A percentile compares a stretch with the other conserved stretches of the same genome.
Evolutionary conservation across 2,113 vertebrate genomes (phyloP).

Genomic region (Cepphus grylle): DNA sequence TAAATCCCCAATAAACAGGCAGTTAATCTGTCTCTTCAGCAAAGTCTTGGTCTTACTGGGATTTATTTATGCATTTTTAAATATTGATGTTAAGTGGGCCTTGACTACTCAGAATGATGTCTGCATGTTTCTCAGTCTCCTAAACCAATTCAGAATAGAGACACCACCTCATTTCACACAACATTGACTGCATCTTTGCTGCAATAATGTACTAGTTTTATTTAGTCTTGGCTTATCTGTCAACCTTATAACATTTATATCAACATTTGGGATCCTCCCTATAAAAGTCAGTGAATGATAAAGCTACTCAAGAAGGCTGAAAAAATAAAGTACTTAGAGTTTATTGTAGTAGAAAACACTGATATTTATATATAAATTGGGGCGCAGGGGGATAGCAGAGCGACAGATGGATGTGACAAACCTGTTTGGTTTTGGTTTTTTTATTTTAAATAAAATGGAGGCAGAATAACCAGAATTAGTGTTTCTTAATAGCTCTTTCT

Average conservation of each 20-base stretch:
- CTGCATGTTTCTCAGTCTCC: background rate
- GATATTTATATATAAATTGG: background rate
- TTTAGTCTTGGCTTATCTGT: slow-evolving; percentile 13
- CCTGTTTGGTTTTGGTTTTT: background rate
- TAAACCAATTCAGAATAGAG: background rate
- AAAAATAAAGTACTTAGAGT: background rate
- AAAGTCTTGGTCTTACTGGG: background rate
- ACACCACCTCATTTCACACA: slow-evolving; percentile 29
- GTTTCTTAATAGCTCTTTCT: background rate
- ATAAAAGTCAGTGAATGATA: background rate
- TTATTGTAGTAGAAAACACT: background rate
- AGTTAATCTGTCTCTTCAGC: background rate
- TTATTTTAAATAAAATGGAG: background rate
- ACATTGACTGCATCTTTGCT: background rate
- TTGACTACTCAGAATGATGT: background rate
- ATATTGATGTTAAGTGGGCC: background rate
- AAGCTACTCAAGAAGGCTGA: background rate
- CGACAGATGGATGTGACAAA: background rate
- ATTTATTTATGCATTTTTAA: background rate
- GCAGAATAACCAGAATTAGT: background rate
- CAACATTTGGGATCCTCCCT: background rate
- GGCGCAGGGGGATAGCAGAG: rapidly evolving
- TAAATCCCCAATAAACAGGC: background rate
- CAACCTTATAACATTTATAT: background rate
- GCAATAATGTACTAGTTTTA: background rate